Conservation (phyloP, 2,113 vertebrate genomes). For the Pygoscelis adeliae region DNA sequence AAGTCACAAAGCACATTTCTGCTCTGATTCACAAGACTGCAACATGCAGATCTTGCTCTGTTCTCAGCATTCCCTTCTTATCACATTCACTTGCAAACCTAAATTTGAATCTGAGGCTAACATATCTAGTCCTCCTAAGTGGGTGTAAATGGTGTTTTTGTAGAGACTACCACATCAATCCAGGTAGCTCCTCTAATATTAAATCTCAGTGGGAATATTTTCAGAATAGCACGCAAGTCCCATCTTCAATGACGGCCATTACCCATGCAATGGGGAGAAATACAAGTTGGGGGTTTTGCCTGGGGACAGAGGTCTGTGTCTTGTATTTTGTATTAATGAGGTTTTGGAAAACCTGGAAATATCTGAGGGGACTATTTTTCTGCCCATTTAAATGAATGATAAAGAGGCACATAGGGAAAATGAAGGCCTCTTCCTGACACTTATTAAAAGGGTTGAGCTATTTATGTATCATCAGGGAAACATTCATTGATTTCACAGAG, state of each 20-base stretch:
- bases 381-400: not conserved
- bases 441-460: not conserved
- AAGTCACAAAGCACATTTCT: not conserved
- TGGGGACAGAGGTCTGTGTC: not conserved
- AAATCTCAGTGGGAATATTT: not conserved
- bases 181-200: not conserved
- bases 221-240: not conserved
- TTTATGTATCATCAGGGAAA: constrained; percentile 1
- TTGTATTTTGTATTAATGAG: not conserved
- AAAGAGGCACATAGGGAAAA: not conserved
- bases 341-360: not conserved
- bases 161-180: not conserved
- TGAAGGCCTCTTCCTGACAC: not conserved
- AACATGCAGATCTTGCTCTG: not conserved
- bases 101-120: not conserved
- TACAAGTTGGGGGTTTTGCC: fast-evolving
- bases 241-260: not conserved
- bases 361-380: not conserved
- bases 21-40: not conserved
- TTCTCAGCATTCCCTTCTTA: not conserved
- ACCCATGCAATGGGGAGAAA: not conserved
- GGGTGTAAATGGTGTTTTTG: not conserved
- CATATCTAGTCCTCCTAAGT: not conserved
- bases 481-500: constrained; percentile 17
- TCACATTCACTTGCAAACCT: not conserved